These are phyloP conservation scores for Drosophila miranda DNA, from an alignment of 1,140 invertebrate genomes.

Conservation along the genomic window DNA sequence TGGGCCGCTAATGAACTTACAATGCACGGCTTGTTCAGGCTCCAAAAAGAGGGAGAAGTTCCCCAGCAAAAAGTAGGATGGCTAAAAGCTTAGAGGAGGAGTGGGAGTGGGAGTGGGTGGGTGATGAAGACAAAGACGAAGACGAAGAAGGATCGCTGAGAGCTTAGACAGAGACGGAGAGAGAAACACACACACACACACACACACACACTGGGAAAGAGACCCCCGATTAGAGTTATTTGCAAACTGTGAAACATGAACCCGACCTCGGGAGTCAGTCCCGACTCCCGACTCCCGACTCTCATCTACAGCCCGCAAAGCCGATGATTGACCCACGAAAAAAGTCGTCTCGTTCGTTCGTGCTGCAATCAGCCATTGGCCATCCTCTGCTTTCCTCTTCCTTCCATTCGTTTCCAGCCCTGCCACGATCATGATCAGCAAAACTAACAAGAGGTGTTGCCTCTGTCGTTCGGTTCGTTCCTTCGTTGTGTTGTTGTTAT, in stretches of 20 bases:
- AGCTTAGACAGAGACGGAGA: background rate
- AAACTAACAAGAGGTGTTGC: slow-evolving; percentile 80
- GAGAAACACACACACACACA: slow-evolving; percentile 24
- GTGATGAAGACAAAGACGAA: no score
- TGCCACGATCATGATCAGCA: slow-evolving; percentile 71
- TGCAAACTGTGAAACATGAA: slow-evolving; percentile 65
- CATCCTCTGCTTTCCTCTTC: slow-evolving; percentile 15
- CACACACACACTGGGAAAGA: slow-evolving; percentile 16
- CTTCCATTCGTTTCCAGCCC: slow-evolving; percentile 5
- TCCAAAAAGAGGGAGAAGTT: slow-evolving; percentile 34
- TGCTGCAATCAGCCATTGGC: slow-evolving; percentile 67
- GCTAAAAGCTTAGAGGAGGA: no score
- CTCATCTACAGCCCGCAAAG: slow-evolving; percentile 8
- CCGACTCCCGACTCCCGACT: no score
- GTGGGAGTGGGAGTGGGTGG: background rate
- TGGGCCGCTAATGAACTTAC: slow-evolving; percentile 78
- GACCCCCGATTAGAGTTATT: slow-evolving; percentile 46
- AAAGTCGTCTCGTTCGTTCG: slow-evolving; percentile 47
- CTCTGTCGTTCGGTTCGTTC: slow-evolving; percentile 57
- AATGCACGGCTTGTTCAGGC: slow-evolving; percentile 64
- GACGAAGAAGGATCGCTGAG: slow-evolving; percentile 21
- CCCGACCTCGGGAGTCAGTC: slow-evolving; percentile 26
- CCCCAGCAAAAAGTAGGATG: background rate
- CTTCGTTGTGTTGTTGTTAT: no score
- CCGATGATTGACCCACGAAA: slow-evolving; percentile 64